A percentile compares a stretch with the other conserved stretches of the same genome.
Conservation (phyloP, 2,113 vertebrate species). For the Misgurnus mizolepis region DNA sequence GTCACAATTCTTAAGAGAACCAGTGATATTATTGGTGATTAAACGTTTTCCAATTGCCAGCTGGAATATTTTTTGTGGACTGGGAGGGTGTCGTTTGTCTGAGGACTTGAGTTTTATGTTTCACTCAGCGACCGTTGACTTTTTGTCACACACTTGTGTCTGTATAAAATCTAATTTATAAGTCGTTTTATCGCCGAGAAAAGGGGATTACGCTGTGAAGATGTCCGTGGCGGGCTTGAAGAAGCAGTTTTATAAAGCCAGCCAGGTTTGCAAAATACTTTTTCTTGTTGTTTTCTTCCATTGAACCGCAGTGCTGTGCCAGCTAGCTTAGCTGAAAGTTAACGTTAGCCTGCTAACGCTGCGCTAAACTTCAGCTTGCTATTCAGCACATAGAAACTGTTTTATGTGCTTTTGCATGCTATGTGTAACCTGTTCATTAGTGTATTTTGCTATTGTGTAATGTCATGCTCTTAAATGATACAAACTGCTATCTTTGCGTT, state of each 20-base stretch:
- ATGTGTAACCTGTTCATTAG: background rate
- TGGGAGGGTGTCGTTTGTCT: conserved; percentile 30
- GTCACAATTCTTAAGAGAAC: background rate
- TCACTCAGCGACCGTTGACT: conserved; percentile 9
- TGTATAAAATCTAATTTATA: background rate
- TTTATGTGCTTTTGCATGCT: background rate
- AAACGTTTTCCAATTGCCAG: background rate
- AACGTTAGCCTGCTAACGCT: conserved; percentile 58
- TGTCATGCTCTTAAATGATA: background rate
- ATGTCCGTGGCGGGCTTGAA: conserved; percentile 97
- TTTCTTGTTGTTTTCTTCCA: conserved; percentile 49
- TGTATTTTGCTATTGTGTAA: background rate
- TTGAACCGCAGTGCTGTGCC: conserved; percentile 35
- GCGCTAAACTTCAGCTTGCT: conserved; percentile 9
- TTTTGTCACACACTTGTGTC: conserved; percentile 14
- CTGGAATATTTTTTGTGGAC: conserved; percentile 10
- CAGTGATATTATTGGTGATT: background rate
- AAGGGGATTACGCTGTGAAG: conserved; percentile 60
- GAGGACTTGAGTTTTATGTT: conserved; percentile 15
- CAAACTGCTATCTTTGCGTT: conserved; percentile 1
- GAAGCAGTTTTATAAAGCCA: conserved; percentile 99
- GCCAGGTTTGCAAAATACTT: conserved; percentile 83
- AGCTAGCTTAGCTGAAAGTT: conserved; percentile 50
- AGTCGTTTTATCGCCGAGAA: background rate
- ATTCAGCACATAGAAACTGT: background rate